Evolutionary conservation across 2,888 invertebrate genomes (phyloP), one percentile per base, ranked within the genome.

Genomic region (Campaea margaritaria): DNA sequence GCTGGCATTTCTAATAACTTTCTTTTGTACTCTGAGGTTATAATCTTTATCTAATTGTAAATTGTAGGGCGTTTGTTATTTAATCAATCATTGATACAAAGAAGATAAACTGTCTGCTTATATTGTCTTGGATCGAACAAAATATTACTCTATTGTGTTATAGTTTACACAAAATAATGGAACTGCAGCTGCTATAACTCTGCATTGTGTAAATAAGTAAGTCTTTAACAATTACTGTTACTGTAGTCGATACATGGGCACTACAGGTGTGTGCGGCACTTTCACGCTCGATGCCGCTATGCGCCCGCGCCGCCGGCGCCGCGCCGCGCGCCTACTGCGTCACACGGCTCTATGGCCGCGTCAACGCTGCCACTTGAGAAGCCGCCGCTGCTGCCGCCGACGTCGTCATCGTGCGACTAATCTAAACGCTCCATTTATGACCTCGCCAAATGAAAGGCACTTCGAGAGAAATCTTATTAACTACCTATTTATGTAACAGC

Each of bases 181-280:
- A 43, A 36, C 16, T 56, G 49, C 27, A 58, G 49, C 38, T 52
- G 50, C 41, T 16, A 31, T 28, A 28, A 21, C 10, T 44, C 9
- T 46, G 43, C 67, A 74, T 67, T 64, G 70, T 65, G 61, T 65
- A 79, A 75, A 79, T 81, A 80, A 88, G 85, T 83, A 87, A 87
- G 81, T 83, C 81, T 85, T 79, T 81, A 82, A 82, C 80, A 76
- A 77, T 76, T 73, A 75, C 58, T 70, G 49, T 43, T 51, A 15
- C 46, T 52, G 51, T 45, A 53, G 21, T 21, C 53, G 54, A 77
- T 81, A 76, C 71, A 73, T 78, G 80, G 84, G 72, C 75, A 75
- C 74, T 69, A 74, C 81, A 82, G 78, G 81, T 85, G 83, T 72
- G 79, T 76, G 76, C 68, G 81, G 81, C 84, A 90, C 90, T 90